Percentiles rank a stretch among this genome's conserved stretches.
These are phyloP conservation scores for Rapana venosa DNA, from an alignment of 2,888 invertebrate genomes.

Conservation along the genomic window DNA sequence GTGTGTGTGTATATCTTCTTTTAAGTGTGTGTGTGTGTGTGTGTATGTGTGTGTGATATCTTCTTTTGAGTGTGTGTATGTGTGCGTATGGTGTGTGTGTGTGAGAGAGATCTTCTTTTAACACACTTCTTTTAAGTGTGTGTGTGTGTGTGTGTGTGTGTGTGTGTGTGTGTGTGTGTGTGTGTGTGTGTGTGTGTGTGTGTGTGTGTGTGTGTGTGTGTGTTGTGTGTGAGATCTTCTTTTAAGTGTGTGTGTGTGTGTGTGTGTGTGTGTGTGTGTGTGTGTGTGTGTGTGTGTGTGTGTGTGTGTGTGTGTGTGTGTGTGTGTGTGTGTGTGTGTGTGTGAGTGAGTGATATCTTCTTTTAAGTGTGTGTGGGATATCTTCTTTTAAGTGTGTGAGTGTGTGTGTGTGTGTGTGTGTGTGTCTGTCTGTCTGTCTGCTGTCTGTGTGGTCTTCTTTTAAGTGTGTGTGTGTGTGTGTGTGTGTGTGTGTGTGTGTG, in stretches of 20 bases:
- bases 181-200: not conserved
- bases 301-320: not conserved
- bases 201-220: not conserved
- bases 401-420: no score
- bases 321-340: not conserved
- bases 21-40: not conserved
- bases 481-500: no score
- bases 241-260: constrained; percentile 18
- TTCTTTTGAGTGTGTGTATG: not conserved
- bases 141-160: not conserved
- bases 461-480: no score
- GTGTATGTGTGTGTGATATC: not conserved
- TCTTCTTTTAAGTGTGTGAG: no score
- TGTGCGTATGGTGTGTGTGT: not conserved
- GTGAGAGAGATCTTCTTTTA: no score
- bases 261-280: not conserved
- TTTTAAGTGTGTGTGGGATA: no score
- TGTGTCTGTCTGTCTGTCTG: no score
- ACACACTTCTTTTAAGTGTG: no score
- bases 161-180: not conserved
- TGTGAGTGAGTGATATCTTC: not conserved
- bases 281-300: constrained; percentile 18
- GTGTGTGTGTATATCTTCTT: not conserved
- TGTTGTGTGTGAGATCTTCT: no score
- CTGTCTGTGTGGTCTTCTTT: no score